phyloP scores from a whole-genome alignment of 2,888 invertebrate genomes.

The Andrena haemorrhoa region DNA sequence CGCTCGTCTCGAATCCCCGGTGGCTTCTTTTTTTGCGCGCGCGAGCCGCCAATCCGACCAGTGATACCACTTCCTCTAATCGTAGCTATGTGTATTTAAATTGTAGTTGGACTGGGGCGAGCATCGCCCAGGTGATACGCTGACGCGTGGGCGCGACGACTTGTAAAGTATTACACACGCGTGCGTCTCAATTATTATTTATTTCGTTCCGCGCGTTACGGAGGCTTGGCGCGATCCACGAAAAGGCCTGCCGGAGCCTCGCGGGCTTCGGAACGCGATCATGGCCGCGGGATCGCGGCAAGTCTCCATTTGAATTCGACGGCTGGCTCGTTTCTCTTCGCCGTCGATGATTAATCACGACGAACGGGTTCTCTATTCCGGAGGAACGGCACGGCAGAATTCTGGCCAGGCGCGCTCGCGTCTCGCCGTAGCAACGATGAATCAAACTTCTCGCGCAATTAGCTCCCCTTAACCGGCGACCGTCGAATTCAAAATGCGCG shows the following conservation, averaged over 20 bases:
- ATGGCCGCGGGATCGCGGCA: conserved; percentile 18
- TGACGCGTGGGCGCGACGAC: conserved; percentile 37
- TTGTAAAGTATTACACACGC: conserved; percentile 71
- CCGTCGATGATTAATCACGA: conserved; percentile 4
- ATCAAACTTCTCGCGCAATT: conserved; percentile 43
- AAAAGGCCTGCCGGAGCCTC: background rate
- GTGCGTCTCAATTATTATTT: conserved; percentile 68
- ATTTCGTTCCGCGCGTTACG: conserved; percentile 61
- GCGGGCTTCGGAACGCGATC: conserved; percentile 6
- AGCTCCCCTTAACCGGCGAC: conserved; percentile 39
- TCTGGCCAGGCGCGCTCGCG: background rate
- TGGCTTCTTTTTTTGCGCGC: background rate
- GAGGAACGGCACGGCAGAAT: background rate
- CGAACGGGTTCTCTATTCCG: background rate
- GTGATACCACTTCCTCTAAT: conserved; percentile 82
- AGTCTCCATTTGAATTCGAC: conserved; percentile 62
- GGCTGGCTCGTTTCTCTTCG: conserved; percentile 36
- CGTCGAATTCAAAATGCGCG: conserved; percentile 64
- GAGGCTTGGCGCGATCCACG: conserved; percentile 37
- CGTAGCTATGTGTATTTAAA: conserved; percentile 64
- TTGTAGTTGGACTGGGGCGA: conserved; percentile 52
- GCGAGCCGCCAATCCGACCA: conserved; percentile 44
- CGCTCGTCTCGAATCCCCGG: conserved; percentile 5
- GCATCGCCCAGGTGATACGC: conserved; percentile 38
- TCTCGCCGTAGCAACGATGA: conserved; percentile 26